phyloP scores from a whole-genome alignment of 1,140 invertebrate species.

The Drosophila willistoni region DNA sequence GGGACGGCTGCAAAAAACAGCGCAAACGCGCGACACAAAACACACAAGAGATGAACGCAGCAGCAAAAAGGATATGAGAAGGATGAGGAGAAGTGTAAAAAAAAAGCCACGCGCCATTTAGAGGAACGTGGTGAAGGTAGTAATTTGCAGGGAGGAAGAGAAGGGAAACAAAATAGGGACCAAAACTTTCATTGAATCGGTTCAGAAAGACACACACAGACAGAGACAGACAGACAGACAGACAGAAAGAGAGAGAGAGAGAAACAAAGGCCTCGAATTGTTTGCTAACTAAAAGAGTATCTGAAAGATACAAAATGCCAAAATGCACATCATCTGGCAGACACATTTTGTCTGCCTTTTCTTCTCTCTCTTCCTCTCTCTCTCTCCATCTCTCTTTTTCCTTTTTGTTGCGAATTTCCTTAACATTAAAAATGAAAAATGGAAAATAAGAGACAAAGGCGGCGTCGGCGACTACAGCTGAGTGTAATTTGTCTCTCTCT shows the following conservation, averaged over 20 bases:
- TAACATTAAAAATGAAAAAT: conserved; percentile 5
- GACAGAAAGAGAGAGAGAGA: not conserved
- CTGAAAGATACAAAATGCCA: conserved; percentile 34
- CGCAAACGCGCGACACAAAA: conserved; percentile 77
- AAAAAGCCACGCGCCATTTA: conserved; percentile 9
- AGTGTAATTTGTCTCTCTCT: conserved; percentile 6
- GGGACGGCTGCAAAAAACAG: conserved; percentile 45
- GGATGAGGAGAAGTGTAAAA: conserved; percentile 13
- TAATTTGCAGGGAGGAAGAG: not conserved
- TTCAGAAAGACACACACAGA: not conserved
- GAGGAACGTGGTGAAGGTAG: not conserved
- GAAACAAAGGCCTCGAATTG: conserved; percentile 31
- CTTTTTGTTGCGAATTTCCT: conserved; percentile 45
- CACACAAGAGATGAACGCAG: conserved; percentile 52
- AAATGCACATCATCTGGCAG: conserved; percentile 51
- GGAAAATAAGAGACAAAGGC: conserved; percentile 47
- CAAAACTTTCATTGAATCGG: conserved; percentile 7
- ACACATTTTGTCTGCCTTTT: conserved; percentile 35
- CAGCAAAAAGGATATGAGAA: not conserved
- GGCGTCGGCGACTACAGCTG: conserved; percentile 14
- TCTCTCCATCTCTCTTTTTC: conserved; percentile 7
- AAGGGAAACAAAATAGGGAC: not conserved
- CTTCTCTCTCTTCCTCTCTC: not conserved
- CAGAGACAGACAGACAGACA: not conserved
- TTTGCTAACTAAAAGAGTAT: conserved; percentile 35